Percentiles rank a stretch among this genome's conserved stretches.
These are phyloP conservation scores for Smutsia temminckii DNA, from an alignment of 2,797 vertebrate genomes.

Conservation along the genomic window DNA sequence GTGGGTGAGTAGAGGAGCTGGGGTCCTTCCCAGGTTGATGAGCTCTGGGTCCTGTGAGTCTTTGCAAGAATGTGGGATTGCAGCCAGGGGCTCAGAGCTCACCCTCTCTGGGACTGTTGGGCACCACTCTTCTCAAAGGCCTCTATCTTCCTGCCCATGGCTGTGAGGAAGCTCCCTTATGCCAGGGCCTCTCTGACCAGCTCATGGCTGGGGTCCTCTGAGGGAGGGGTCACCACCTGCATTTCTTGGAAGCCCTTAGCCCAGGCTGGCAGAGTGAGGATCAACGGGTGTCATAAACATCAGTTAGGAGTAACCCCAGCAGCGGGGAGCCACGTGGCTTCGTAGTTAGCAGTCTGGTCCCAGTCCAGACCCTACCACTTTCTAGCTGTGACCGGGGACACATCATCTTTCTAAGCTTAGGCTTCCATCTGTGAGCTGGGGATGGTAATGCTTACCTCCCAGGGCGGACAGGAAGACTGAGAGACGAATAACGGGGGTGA, in stretches of 20 bases:
- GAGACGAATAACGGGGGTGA: too few species aligned
- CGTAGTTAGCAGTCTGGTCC: not conserved
- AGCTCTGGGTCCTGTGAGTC: not conserved
- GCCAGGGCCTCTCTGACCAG: not conserved
- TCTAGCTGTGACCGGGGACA: not conserved
- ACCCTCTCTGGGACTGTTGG: not conserved
- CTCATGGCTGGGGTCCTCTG: not conserved
- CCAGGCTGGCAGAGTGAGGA: not conserved
- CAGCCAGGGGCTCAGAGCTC: not conserved
- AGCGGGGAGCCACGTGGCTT: accelerated
- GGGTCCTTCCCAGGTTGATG: not conserved
- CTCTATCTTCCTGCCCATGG: not conserved
- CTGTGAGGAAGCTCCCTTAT: not conserved
- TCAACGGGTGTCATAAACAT: not conserved
- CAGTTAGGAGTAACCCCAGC: accelerated
- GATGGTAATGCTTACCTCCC: not conserved
- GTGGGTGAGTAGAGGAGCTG: not conserved
- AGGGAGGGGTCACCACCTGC: not conserved
- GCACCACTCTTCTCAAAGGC: not conserved
- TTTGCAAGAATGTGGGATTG: not conserved
- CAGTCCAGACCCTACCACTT: not conserved
- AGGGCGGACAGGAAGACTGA: not conserved
- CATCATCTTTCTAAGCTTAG: too few species aligned
- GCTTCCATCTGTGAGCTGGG: not conserved
- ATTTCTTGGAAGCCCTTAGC: not conserved